Evolutionary conservation across 2,888 invertebrate genomes (phyloP), one percentile per base, ranked within the genome.

Genomic region (Anarsia innoxiella): DNA sequence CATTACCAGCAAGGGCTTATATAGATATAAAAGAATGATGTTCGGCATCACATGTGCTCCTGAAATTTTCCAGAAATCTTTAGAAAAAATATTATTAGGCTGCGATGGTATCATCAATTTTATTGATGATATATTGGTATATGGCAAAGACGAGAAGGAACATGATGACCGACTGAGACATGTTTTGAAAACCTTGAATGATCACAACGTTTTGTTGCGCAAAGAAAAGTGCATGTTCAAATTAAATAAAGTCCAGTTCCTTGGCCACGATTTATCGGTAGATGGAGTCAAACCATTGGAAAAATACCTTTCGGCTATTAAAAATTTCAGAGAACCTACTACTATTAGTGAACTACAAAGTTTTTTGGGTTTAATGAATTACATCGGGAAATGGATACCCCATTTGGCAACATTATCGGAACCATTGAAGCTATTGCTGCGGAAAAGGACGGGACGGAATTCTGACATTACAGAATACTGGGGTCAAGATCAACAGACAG

Each of bases 11-110:
- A 47, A 46, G 23, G 70, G 69, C 0, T 31, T 74, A 8, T 68
- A 40, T 38, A 42, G 63, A 16, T 79, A 66, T 40, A 75, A 71
- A 45, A 28, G 70, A 9, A 19, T 71, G 4, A 64, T 65, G 59
- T 72, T 71, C 40, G 69, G 68, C 0, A 59, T 77, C 6, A 52
- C 50, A 1, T 68, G 67, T 33, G 80, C 80, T 3, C 65, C 69
- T 0, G 79, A 54, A 31, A 3, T 43, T 0, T 58, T 55, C 25
- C 52, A 56, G 48, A 66, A 73, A 48, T 54, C 53, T 1, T 37
- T 78, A 14, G 59, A 63, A 40, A 40, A 48, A 40, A 51, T 71
- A 2, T 32, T 77, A 1, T 14, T 38, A 25, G 51, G 45, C 2
- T 63, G 63, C 11, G 48, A 59, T 23, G 65, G 66, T 0, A 56